Conservation (phyloP, 2,888 invertebrate species). For the Acronicta psi region DNA sequence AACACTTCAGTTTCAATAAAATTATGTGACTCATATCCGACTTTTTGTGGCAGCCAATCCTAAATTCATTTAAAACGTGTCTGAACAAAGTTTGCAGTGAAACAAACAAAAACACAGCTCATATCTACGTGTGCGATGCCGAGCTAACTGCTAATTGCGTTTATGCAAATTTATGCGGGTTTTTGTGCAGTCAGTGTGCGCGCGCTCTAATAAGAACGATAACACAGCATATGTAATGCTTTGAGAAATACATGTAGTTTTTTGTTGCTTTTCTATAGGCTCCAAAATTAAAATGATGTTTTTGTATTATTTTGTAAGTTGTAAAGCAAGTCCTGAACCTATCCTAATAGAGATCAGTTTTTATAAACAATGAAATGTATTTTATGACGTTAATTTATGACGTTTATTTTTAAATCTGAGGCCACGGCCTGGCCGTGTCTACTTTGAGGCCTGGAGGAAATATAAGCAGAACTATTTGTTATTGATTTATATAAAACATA, state of each 20-base stretch:
- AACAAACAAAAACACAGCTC: conserved; percentile 34
- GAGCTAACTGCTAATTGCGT: conserved; percentile 58
- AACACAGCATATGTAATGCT: conserved; percentile 18
- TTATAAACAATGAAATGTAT: too few relatives aligned
- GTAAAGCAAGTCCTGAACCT: too few relatives aligned
- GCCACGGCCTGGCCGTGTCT: not conserved
- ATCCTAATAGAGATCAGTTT: not conserved
- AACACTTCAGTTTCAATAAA: conserved; percentile 6
- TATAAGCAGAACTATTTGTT: not conserved
- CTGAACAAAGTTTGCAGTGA: conserved; percentile 33
- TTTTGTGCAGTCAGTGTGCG: conserved; percentile 45
- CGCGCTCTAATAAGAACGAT: conserved; percentile 41
- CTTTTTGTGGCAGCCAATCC: conserved; percentile 20
- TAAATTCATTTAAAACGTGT: conserved; percentile 45
- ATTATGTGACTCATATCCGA: conserved; percentile 6
- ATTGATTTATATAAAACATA: too few relatives aligned
- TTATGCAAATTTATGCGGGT: conserved; percentile 57
- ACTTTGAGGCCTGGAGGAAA: not conserved
- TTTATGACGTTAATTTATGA: not conserved
- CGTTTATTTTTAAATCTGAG: not conserved
- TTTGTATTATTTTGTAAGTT: too few relatives aligned
- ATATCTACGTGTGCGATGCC: conserved; percentile 14
- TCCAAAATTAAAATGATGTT: not conserved
- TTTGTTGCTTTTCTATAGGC: not conserved
- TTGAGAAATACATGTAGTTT: conserved; percentile 18